phyloP scores from a whole-genome alignment of 92 coral and sea anemone species.

The Parazoanthus darwini region DNA sequence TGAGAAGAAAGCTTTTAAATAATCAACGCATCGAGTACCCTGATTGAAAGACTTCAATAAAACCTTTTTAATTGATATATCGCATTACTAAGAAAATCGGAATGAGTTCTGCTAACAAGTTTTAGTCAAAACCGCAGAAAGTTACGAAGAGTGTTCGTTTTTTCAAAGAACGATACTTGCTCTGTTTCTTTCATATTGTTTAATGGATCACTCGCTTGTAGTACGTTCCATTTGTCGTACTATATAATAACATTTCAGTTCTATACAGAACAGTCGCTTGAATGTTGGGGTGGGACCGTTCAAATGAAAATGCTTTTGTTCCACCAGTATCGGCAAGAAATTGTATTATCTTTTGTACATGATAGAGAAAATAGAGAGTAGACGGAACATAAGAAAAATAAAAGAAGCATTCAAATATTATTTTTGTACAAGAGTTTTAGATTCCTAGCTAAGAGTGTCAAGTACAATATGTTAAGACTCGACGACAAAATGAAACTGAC shows the following conservation, averaged over 20 bases:
- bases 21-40: constrained; percentile 2
- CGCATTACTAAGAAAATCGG: constrained; percentile 15
- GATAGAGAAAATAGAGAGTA: neutral
- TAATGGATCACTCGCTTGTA: neutral
- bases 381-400: neutral
- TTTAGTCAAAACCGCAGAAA: constrained; percentile 6
- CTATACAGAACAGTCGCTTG: neutral
- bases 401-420: neutral
- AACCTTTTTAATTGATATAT: constrained; percentile 10
- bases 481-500: neutral
- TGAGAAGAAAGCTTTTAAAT: constrained; percentile 3
- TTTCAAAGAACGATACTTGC: neutral
- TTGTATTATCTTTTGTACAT: neutral
- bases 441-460: neutral
- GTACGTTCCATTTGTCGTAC: neutral
- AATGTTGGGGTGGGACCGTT: neutral
- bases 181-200: neutral
- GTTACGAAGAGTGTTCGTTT: neutral
- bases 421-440: neutral
- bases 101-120: neutral
- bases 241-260: neutral
- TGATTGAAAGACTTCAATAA: constrained; percentile 3
- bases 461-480: neutral
- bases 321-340: neutral
- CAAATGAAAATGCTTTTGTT: neutral